Evolutionary conservation across 2,797 vertebrate genomes (phyloP), one percentile per base, ranked within the genome.

Genomic region (Tenualosa thibaudeaui): DNA sequence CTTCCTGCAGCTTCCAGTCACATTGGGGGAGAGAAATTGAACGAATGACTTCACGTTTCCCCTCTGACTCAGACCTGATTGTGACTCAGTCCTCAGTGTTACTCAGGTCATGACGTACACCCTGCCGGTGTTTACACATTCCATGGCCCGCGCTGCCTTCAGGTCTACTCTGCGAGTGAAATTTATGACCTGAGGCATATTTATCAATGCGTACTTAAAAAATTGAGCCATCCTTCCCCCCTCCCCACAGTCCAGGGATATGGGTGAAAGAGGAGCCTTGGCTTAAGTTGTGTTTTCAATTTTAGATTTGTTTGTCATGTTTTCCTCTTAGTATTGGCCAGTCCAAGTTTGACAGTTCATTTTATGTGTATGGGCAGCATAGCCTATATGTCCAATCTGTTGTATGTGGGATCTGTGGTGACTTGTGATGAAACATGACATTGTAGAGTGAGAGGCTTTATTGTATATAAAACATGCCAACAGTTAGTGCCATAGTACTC

Each of bases 81-180:
- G 3, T 37, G 12, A 71, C 68, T 71, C 62, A 31, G 62, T 65
- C 62, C 12, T 71, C 65, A 19, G 68, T 46, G 17, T 19, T 2
- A 78, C 71, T 78, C 71, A 31, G 12, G 40, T 78, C 40, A 43
- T 78, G 71, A 78, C 71, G 71, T 78, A 22, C 37, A 78, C 37
- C 37, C 37, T 22, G 40, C 71, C 40, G 7, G 19, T 78, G 71
- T 78, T 78, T 78, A 78, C 71, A 78, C 71, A 78, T 78, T 78
- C 71, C 40, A 43, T 19, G 19, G 17, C 13, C 65, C 65, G 40
- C 71, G 15, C 6, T 17, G 12, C 68, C 68, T 13, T 40, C 68
- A 40, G 31, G 12, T 71, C 68, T 71, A 31, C 19, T 40, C 31
- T 5, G 26, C 9, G 17, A 43, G 71, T 1, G 68, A 78, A 78